Percentiles rank a stretch among this genome's conserved stretches.
Conservation (phyloP, 1,140 invertebrate species). For the Cotesia typhae region DNA sequence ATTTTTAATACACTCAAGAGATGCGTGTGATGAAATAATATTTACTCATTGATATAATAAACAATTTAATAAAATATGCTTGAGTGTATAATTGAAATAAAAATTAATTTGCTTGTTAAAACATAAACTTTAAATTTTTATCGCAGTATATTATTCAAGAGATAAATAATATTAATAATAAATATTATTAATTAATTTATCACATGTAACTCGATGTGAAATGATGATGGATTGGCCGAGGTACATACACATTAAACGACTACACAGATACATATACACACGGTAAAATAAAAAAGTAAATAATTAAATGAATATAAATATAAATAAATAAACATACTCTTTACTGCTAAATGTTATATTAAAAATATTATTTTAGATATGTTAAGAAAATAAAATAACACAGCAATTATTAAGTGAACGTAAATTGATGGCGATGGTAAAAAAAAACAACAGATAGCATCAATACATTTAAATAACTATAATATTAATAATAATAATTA, state of each 20-base stretch:
- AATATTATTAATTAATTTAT: no score
- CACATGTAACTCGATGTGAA: not conserved
- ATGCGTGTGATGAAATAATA: no score
- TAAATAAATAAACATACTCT: constrained; percentile 16
- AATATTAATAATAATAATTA: constrained; percentile 1
- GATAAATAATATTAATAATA: no score
- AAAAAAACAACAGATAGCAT: constrained; percentile 39
- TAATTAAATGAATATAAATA: constrained; percentile 9
- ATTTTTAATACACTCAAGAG: no score
- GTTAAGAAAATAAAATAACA: constrained; percentile 31
- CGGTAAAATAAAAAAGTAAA: constrained; percentile 23
- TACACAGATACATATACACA: constrained; percentile 16
- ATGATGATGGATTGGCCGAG: not conserved
- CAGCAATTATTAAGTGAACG: constrained; percentile 43
- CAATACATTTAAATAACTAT: constrained; percentile 25
- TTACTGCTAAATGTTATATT: constrained; percentile 41
- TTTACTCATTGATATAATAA: no score
- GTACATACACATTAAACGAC: constrained; percentile 19
- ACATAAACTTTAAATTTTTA: no score
- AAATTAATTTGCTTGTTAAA: no score
- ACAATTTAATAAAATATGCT: no score
- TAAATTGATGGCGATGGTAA: constrained; percentile 37
- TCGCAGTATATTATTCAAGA: no score
- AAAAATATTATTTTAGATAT: constrained; percentile 47
- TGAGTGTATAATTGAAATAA: no score